These are phyloP conservation scores for Drosophila nigricruria DNA, from an alignment of 2,888 invertebrate species.

Conservation along the genomic window DNA sequence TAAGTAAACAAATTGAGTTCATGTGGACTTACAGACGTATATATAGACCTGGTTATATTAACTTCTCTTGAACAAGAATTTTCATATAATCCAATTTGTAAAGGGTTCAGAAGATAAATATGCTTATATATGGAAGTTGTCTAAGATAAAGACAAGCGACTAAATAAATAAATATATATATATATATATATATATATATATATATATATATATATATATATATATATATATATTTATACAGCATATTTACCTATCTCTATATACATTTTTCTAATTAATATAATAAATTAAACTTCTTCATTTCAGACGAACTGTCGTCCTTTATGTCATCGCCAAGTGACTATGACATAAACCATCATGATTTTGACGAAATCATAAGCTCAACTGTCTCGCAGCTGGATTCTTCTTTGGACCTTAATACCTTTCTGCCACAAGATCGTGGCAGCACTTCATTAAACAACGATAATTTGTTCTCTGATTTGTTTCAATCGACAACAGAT, in stretches of 20 bases:
- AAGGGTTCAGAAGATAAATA: background rate
- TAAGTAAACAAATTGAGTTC: slow-evolving; percentile 1
- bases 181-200: too few species aligned
- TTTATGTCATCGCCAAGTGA: slow-evolving; percentile 70
- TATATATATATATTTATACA: too few species aligned
- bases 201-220: too few species aligned
- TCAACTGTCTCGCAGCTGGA: slow-evolving; percentile 76
- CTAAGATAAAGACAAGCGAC: too few species aligned
- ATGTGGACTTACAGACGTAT: background rate
- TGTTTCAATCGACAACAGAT: slow-evolving; percentile 37
- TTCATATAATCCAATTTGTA: background rate
- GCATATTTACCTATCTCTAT: too few species aligned
- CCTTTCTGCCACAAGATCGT: slow-evolving; percentile 45
- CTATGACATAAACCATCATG: slow-evolving; percentile 69
- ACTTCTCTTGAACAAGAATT: background rate
- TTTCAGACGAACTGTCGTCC: slow-evolving; percentile 77
- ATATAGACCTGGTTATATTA: background rate
- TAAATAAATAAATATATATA: background rate
- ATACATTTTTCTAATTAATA: too few species aligned
- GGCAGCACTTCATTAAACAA: slow-evolving; percentile 26
- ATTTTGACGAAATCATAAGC: slow-evolving; percentile 80
- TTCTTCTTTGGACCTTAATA: slow-evolving; percentile 68
- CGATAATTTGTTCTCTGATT: slow-evolving; percentile 48
- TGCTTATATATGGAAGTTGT: background rate
- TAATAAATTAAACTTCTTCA: background rate